Conservation (phyloP, 1,140 invertebrate species). For the Theocolax elegans region DNA sequence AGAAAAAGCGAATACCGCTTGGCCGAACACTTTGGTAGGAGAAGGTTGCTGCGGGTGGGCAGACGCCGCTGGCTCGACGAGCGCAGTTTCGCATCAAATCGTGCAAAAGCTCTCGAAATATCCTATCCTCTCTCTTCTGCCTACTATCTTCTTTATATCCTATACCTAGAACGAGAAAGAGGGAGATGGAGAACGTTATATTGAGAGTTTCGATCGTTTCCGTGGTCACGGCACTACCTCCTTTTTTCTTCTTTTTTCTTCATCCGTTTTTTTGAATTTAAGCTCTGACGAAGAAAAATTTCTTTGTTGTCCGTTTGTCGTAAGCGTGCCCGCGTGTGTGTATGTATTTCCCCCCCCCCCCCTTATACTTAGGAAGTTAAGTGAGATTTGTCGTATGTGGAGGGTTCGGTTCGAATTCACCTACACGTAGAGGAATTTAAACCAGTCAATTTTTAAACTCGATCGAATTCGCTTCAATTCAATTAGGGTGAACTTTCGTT, state of each 20-base stretch:
- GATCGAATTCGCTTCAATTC: background rate
- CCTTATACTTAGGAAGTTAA: too few relatives aligned
- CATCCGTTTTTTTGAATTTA: slow-evolving; percentile 8
- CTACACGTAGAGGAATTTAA: background rate
- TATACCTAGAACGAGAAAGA: background rate
- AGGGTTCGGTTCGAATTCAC: too few relatives aligned
- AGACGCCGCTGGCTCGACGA: background rate
- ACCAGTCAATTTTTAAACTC: background rate
- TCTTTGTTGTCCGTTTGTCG: slow-evolving; percentile 19
- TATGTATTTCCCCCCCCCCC: too few relatives aligned
- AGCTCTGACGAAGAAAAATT: slow-evolving; percentile 7
- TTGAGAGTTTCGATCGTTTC: slow-evolving; percentile 24
- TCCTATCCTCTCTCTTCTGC: background rate
- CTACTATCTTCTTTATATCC: background rate
- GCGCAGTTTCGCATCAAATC: slow-evolving; percentile 30
- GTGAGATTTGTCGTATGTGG: too few relatives aligned
- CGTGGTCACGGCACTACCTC: slow-evolving; percentile 12
- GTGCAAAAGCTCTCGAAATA: slow-evolving; percentile 33
- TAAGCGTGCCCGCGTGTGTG: too few relatives aligned
- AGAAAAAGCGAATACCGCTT: slow-evolving; percentile 35
- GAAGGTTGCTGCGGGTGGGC: too few relatives aligned
- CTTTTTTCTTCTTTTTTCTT: slow-evolving; percentile 7
- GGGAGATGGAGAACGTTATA: background rate
- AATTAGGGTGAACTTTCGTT: background rate
- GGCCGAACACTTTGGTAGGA: slow-evolving; percentile 34